These are phyloP conservation scores for Ormyrus pomaceus DNA, from an alignment of 2,888 invertebrate genomes.

Conservation along the genomic window DNA sequence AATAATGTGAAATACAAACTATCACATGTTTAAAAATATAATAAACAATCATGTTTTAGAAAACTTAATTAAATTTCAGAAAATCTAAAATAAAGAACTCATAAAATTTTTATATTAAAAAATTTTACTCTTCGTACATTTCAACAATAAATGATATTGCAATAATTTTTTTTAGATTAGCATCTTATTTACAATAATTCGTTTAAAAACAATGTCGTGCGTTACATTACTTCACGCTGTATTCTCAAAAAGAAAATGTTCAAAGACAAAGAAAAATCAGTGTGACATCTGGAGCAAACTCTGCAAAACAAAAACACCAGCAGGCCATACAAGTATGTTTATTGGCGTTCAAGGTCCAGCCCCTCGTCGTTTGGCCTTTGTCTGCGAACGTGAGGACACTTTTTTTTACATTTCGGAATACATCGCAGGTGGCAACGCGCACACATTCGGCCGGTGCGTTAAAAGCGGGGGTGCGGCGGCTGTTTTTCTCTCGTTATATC, in stretches of 20 bases:
- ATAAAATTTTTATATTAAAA: no score
- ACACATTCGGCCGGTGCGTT: not conserved
- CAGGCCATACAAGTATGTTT: slow-evolving; percentile 19
- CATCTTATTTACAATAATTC: no score
- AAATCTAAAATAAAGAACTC: no score
- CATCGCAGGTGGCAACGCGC: not conserved
- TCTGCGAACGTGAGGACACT: not conserved
- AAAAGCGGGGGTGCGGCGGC: not conserved
- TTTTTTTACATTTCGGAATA: slow-evolving; percentile 22
- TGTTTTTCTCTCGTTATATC: not conserved
- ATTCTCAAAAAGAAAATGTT: not conserved
- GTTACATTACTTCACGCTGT: not conserved
- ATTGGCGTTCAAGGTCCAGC: slow-evolving; percentile 28
- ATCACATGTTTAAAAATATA: no score
- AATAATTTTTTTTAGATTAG: no score
- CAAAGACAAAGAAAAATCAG: not conserved
- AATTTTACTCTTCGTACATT: no score
- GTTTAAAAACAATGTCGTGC: no score
- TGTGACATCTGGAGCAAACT: not conserved
- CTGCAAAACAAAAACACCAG: not conserved
- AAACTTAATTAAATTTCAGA: no score
- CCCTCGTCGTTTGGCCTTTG: slow-evolving; percentile 11
- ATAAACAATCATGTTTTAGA: no score
- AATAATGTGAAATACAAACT: no score
- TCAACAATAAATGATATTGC: no score